Conservation (phyloP, 2,113 vertebrate species). For the Pedionomus torquatus region DNA sequence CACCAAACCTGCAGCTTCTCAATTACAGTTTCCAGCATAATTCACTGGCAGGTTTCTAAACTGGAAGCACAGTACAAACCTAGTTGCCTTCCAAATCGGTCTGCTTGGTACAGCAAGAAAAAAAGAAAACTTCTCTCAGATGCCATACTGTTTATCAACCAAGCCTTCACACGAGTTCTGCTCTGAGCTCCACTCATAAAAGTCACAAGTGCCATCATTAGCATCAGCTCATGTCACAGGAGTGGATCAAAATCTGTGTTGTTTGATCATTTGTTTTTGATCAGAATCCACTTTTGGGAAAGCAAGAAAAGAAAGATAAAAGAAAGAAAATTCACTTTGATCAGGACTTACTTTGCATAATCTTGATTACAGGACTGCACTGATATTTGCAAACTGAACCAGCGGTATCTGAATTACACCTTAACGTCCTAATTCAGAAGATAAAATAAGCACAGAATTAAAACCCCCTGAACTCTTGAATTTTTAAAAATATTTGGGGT, state of each 20-base stretch:
- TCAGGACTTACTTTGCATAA: slow-evolving; percentile 40
- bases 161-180: neutral
- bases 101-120: neutral
- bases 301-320: slow-evolving; percentile 3
- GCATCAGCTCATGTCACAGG: neutral
- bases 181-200: neutral
- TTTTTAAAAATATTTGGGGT: neutral
- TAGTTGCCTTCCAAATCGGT: neutral
- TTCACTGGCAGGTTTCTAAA: neutral
- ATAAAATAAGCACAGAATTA: neutral
- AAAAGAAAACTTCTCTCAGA: neutral
- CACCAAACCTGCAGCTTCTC: neutral
- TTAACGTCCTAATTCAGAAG: slow-evolving; percentile 2
- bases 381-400: neutral
- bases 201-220: slow-evolving; percentile 32
- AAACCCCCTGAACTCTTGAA: neutral
- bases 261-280: slow-evolving; percentile 66
- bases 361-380: slow-evolving; percentile 29
- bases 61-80: neutral
- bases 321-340: slow-evolving; percentile 57
- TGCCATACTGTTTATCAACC: neutral
- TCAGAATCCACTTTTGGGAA: slow-evolving; percentile 3
- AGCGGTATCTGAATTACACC: neutral
- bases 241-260: slow-evolving; percentile 34
- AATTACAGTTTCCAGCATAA: neutral